Percentiles rank a stretch among this genome's conserved stretches.
phyloP scores from a whole-genome alignment of 1,140 invertebrate genomes.

The Rhynchophorus ferrugineus region DNA sequence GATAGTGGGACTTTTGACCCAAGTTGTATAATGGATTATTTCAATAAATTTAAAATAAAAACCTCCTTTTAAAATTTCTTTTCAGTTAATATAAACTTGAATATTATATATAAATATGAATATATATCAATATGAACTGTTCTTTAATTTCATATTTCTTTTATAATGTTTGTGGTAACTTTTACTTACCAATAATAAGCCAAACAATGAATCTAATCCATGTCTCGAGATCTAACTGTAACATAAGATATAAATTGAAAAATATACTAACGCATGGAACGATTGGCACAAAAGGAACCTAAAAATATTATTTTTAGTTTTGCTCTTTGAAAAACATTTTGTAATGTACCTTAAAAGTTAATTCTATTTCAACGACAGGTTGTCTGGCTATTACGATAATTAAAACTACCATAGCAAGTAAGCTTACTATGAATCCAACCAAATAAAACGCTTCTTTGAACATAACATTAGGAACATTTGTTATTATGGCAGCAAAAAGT shows the following conservation, averaged over 20 bases:
- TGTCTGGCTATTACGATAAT: constrained; percentile 40
- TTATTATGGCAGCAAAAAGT: constrained; percentile 20
- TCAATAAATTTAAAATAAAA: too few species aligned
- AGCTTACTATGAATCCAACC: constrained; percentile 7
- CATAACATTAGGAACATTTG: constrained; percentile 11
- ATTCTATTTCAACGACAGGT: constrained; percentile 18
- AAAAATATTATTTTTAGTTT: constrained; percentile 32
- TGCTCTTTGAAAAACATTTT: not conserved
- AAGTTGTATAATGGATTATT: too few species aligned
- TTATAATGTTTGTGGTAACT: too few species aligned
- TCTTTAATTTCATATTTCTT: too few species aligned
- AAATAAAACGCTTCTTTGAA: constrained; percentile 20
- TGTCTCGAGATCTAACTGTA: constrained; percentile 62
- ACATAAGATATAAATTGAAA: constrained; percentile 74
- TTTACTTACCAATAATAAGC: constrained; percentile 56
- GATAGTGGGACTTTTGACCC: too few species aligned
- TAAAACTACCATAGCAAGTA: constrained; percentile 8
- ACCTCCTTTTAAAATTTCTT: too few species aligned
- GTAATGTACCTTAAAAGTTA: constrained; percentile 26
- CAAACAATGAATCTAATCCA: constrained; percentile 75
- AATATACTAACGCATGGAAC: constrained; percentile 68
- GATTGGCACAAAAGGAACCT: constrained; percentile 73
- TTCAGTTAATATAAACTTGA: too few species aligned
- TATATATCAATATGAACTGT: too few species aligned
- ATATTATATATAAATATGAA: too few species aligned